Evolutionary conservation across 2,888 invertebrate species (phyloP), one percentile per base, ranked within the genome.

Genomic region (Tanypteryx hageni): DNA sequence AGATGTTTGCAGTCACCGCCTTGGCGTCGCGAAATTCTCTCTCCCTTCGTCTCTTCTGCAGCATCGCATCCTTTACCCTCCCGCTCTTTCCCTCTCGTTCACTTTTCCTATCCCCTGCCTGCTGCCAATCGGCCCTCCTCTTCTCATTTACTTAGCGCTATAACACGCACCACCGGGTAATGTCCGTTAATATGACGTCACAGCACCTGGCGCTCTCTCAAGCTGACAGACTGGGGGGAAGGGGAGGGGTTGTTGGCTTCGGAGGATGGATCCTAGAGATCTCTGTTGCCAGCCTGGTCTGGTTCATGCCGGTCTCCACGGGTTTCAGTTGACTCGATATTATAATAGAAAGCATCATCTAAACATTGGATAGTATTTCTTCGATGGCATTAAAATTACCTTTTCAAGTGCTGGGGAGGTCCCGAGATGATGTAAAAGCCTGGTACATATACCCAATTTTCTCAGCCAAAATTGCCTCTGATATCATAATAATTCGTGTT

Each of bases 151-250:
- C 86, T 64, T 14, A 86, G 86, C 14, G 31, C 31, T 31, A 31
- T 61, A 86, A 31, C 31, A 31, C 86, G 86, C 86, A 44, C 61
- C 86, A 31, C 86, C 31, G 61, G 18, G 27, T 31, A 86, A 61
- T 64, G 68, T 44, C 89, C 89, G 89, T 89, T 89, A 86, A 86
- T 86, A 61, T 64, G 64, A 89, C 89, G 58, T 31, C 64, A n/a
- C 56, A 58, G 59, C 89, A 89, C 89, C 89, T 89, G 89, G 64
- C 44, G 89, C 89, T 68, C 59, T 59, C 59, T 14, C 64, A 27
- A 44, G 64, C 58, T 86, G 85, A 58, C 85, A 56, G 85, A 27
- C 18, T 3, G 10, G 44, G 83, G 56, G 9, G 83, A 18, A 44
- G 11, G 76, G 76, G 76, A 1, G n/a, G 76, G 76, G 83, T 16